These are phyloP conservation scores for Haemorhous mexicanus DNA, from an alignment of 2,113 vertebrate genomes.

Conservation along the genomic window DNA sequence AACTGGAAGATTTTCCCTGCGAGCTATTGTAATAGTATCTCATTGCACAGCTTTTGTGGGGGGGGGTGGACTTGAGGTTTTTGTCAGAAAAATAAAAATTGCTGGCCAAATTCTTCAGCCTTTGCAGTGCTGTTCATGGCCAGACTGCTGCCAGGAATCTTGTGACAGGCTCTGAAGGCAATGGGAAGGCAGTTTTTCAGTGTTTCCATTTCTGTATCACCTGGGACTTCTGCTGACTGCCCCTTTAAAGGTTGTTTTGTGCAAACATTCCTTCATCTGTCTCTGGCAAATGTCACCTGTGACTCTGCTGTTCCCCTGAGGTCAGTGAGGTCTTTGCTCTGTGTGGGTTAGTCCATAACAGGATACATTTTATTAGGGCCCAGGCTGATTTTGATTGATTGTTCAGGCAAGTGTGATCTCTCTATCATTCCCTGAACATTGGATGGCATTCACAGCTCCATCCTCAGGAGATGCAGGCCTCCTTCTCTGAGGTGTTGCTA, in stretches of 20 bases:
- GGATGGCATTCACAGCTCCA: background rate
- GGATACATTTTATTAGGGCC: background rate
- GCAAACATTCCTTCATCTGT: background rate
- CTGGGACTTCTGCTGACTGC: background rate
- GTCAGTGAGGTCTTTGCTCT: background rate
- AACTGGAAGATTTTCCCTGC: constrained; percentile 24
- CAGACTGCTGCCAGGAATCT: background rate
- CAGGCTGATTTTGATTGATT: background rate
- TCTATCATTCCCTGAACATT: rapidly evolving
- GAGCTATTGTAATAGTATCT: constrained; percentile 38
- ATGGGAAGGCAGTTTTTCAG: background rate
- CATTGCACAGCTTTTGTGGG: background rate
- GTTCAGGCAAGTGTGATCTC: background rate
- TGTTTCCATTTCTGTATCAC: background rate
- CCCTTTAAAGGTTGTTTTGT: background rate
- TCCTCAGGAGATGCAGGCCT: background rate
- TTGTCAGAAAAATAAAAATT: background rate
- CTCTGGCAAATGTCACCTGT: background rate
- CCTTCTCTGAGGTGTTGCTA: background rate
- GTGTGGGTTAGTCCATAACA: background rate
- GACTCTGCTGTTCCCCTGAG: background rate
- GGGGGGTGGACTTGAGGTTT: background rate
- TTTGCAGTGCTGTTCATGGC: background rate
- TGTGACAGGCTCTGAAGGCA: background rate
- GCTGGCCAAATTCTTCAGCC: background rate